Percentiles rank a stretch among this genome's conserved stretches.
Conservation (phyloP, 1,140 invertebrate genomes). For the Drosophila willistoni region DNA sequence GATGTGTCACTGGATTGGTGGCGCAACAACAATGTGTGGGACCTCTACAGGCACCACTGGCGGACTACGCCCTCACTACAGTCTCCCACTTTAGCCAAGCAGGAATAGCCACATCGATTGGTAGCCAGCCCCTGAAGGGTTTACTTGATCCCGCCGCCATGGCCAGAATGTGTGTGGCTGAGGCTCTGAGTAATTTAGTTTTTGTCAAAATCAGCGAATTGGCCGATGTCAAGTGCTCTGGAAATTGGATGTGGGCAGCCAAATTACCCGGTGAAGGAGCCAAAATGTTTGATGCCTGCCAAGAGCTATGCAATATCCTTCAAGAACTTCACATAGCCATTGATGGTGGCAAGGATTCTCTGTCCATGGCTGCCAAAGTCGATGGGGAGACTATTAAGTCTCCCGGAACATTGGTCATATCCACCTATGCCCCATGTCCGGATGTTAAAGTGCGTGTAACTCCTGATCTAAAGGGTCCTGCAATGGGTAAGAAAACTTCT, state of each 20-base stretch:
- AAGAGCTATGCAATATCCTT: constrained; percentile 95
- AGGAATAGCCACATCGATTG: constrained; percentile 96
- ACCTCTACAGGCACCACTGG: constrained; percentile 96
- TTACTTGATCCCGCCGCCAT: constrained; percentile 91
- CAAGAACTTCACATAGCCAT: constrained; percentile 94
- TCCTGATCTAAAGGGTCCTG: constrained; percentile 93
- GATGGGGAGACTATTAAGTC: constrained; percentile 91
- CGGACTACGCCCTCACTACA: constrained; percentile 97
- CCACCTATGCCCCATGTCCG: constrained; percentile 96
- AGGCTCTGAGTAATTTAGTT: constrained; percentile 97
- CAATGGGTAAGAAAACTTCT: constrained; percentile 83
- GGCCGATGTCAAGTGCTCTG: constrained; percentile 97
- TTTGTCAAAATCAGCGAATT: constrained; percentile 94
- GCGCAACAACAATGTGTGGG: constrained; percentile 99
- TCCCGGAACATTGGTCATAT: constrained; percentile 96
- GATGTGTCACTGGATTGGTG: constrained; percentile 97
- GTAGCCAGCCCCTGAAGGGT: constrained; percentile 97
- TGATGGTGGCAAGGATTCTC: constrained; percentile 98
- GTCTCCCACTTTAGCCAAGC: constrained; percentile 89
- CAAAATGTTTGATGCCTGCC: constrained; percentile 92
- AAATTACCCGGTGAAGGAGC: constrained; percentile 96
- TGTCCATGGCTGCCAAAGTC: constrained; percentile 97
- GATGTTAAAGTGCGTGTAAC: constrained; percentile 93
- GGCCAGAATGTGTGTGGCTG: constrained; percentile 96
- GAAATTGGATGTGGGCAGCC: constrained; percentile 99